Evolutionary conservation across 2,797 vertebrate genomes (phyloP).

Genomic region (Gouania willdenowi): DNA sequence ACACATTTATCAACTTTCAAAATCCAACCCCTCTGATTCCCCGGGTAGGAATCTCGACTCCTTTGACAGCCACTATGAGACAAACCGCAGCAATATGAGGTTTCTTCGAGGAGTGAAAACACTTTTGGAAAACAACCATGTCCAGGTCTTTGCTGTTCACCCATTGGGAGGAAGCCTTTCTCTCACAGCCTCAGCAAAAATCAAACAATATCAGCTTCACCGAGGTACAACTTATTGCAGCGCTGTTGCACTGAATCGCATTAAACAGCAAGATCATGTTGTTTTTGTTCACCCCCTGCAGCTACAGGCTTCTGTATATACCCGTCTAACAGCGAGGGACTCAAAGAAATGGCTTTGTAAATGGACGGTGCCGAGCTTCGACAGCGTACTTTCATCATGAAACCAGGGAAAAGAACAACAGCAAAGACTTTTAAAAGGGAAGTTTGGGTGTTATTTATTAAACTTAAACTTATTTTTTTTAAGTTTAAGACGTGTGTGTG

Average conservation of each 20-base stretch:
- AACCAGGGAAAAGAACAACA: neutral
- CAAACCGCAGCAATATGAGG: too few relatives aligned
- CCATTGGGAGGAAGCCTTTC: too few relatives aligned
- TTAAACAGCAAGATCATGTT: slow-evolving; percentile 7
- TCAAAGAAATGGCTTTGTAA: slow-evolving; percentile 18
- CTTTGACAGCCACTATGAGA: too few relatives aligned
- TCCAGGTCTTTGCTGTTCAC: too few relatives aligned
- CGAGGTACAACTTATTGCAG: slow-evolving; percentile 8
- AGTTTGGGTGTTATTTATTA: neutral
- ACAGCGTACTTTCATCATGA: neutral
- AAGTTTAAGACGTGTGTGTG: too few relatives aligned
- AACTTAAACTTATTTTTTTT: too few relatives aligned
- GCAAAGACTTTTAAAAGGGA: neutral
- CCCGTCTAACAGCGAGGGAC: neutral
- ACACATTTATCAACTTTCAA: too few relatives aligned
- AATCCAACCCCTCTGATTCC: too few relatives aligned
- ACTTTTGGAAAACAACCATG: too few relatives aligned
- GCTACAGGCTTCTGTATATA: neutral
- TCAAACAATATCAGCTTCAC: slow-evolving; percentile 1
- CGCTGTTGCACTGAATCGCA: slow-evolving; percentile 20
- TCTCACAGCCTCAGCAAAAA: neutral
- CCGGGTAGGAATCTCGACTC: too few relatives aligned
- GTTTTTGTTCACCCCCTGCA: slow-evolving; percentile 2
- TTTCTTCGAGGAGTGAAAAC: too few relatives aligned
- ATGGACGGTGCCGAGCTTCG: slow-evolving; percentile 6